These are phyloP conservation scores for Coenobita brevimanus DNA, from an alignment of 1,140 invertebrate genomes.

Conservation along the genomic window DNA sequence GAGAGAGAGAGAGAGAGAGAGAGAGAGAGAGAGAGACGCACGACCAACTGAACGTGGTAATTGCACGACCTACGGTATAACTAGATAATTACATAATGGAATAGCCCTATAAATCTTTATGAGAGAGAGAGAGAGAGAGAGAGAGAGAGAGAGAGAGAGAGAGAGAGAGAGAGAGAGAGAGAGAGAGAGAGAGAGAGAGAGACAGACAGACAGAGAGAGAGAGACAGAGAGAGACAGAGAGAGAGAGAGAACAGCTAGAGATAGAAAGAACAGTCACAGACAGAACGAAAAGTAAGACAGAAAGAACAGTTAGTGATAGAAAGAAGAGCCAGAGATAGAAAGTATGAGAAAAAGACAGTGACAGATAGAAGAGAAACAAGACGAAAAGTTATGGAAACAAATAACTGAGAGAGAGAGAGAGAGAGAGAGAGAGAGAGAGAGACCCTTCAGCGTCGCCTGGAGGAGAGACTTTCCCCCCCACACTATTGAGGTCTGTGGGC, in stretches of 20 bases:
- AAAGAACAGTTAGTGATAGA: too few relatives aligned
- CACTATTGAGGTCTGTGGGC: too few relatives aligned
- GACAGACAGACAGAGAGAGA: constrained; percentile 14
- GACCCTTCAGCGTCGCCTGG: too few relatives aligned
- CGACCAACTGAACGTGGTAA: too few relatives aligned
- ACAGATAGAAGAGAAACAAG: neutral
- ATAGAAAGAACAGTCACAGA: neutral
- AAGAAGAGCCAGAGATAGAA: constrained; percentile 12
- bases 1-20: neutral
- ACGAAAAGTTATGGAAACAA: neutral
- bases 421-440: neutral
- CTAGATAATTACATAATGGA: too few relatives aligned
- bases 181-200: constrained; percentile 21
- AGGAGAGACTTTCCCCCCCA: too few relatives aligned
- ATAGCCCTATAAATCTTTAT: too few relatives aligned
- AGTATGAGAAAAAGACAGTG: neutral
- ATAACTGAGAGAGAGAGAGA: constrained; percentile 21
- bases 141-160: neutral
- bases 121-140: constrained; percentile 4
- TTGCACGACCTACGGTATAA: too few relatives aligned
- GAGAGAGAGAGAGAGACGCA: neutral
- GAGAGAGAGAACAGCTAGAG: too few relatives aligned
- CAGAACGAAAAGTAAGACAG: neutral
- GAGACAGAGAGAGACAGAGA: neutral
- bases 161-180: constrained; percentile 19